These are phyloP conservation scores for Trissonchulus latispiculum DNA, from an alignment of 2,888 invertebrate genomes.

Conservation along the genomic window DNA sequence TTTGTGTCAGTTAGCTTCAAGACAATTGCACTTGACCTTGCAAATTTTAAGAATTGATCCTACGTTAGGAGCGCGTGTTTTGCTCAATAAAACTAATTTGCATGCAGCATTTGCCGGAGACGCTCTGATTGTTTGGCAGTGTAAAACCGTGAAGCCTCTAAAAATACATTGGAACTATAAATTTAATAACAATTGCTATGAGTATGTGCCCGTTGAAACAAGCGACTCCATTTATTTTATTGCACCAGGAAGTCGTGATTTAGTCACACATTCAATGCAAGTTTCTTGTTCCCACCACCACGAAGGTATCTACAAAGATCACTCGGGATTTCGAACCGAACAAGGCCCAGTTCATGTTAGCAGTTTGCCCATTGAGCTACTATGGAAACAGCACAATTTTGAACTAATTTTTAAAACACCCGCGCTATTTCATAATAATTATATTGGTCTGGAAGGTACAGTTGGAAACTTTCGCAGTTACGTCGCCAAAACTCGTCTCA, in stretches of 20 bases:
- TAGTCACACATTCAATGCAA: neutral
- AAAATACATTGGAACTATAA: neutral
- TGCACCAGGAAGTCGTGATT: neutral
- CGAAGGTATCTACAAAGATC: neutral
- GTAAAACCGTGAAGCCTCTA: neutral
- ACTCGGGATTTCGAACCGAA: neutral
- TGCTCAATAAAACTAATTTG: neutral
- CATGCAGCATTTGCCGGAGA: neutral
- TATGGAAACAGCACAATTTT: neutral
- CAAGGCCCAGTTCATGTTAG: neutral
- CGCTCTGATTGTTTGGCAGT: neutral
- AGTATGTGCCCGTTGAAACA: neutral
- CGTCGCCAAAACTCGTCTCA: neutral
- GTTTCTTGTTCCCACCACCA: neutral
- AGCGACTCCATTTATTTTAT: neutral
- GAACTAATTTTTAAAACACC: neutral
- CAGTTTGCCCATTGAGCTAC: neutral
- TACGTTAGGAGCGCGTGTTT: neutral
- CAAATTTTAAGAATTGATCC: neutral
- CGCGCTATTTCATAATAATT: neutral
- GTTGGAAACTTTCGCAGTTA: neutral
- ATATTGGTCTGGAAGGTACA: neutral
- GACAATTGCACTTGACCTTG: neutral
- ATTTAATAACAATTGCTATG: neutral
- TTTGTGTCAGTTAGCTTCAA: neutral